Evolutionary conservation across 1,140 invertebrate genomes (phyloP).

Genomic region (Copidosoma floridanum): DNA sequence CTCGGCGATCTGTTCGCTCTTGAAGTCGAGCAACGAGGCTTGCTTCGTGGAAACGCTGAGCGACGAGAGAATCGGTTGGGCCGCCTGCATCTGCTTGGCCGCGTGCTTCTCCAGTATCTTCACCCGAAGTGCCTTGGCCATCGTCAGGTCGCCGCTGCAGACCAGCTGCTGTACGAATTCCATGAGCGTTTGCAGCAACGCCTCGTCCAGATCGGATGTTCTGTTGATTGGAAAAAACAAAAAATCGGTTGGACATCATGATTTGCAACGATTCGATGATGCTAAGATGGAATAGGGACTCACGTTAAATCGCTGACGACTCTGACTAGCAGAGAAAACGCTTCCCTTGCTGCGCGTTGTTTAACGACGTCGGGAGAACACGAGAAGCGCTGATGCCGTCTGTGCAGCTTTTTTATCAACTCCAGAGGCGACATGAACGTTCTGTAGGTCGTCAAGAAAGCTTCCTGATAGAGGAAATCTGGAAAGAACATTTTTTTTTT

Average conservation of each 20-base stretch:
- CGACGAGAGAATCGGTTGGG: slow-evolving; percentile 53
- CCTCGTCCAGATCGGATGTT: slow-evolving; percentile 76
- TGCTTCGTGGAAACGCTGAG: slow-evolving; percentile 60
- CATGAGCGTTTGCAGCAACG: slow-evolving; percentile 75
- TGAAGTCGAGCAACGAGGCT: slow-evolving; percentile 84
- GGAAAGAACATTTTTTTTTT: too few species aligned
- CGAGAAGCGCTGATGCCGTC: slow-evolving; percentile 82
- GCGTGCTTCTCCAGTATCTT: slow-evolving; percentile 90
- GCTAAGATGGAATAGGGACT: slow-evolving; percentile 56
- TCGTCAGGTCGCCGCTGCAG: slow-evolving; percentile 77
- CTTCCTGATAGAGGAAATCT: slow-evolving; percentile 95
- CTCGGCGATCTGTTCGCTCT: slow-evolving; percentile 89
- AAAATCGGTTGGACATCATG: not conserved
- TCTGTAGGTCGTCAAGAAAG: slow-evolving; percentile 94
- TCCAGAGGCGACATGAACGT: slow-evolving; percentile 90
- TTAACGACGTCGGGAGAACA: slow-evolving; percentile 69
- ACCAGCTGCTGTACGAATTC: slow-evolving; percentile 91
- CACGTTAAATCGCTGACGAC: slow-evolving; percentile 93
- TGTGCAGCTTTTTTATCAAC: slow-evolving; percentile 83
- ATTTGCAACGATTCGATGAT: not conserved
- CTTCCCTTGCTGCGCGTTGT: slow-evolving; percentile 79
- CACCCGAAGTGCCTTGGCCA: slow-evolving; percentile 84
- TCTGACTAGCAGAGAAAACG: slow-evolving; percentile 85
- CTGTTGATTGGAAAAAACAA: slow-evolving; percentile 55
- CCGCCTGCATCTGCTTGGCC: slow-evolving; percentile 60